Evolutionary conservation across 2,113 vertebrate genomes (phyloP).

Genomic region (Cricetomys ansorgei): DNA sequence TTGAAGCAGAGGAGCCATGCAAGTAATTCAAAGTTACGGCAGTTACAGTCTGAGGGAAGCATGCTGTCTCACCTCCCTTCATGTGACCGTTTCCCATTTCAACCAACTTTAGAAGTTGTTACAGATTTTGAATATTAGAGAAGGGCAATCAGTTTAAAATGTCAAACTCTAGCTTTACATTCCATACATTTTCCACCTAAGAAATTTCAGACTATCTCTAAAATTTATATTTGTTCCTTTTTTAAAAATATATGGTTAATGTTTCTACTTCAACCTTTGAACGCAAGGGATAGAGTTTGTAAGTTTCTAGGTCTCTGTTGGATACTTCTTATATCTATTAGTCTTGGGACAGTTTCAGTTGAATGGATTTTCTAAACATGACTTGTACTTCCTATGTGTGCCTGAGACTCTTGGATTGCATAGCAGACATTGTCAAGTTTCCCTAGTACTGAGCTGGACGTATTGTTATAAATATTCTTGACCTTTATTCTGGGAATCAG

Average conservation of each 20-base stretch:
- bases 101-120: conserved; percentile 12
- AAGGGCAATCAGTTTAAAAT: conserved; percentile 29
- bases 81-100: neutral
- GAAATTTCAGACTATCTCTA: conserved; percentile 14
- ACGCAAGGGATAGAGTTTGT: neutral
- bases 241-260: conserved; percentile 12
- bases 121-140: conserved; percentile 38
- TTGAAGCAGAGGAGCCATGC: neutral
- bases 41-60: neutral
- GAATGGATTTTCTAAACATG: neutral
- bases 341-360: conserved; percentile 6
- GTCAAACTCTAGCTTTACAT: conserved; percentile 50
- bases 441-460: neutral
- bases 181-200: neutral
- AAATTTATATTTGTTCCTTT: conserved; percentile 19
- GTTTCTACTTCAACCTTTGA: conserved; percentile 47
- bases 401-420: neutral
- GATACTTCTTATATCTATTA: conserved; percentile 27
- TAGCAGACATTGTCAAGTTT: neutral
- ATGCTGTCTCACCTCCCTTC: neutral
- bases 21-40: neutral
- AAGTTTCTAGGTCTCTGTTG: neutral
- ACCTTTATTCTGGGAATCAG: neutral
- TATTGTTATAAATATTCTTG: neutral
- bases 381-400: neutral